phyloP scores from a whole-genome alignment of 2,888 invertebrate species.

The Autographa pulchrina region DNA sequence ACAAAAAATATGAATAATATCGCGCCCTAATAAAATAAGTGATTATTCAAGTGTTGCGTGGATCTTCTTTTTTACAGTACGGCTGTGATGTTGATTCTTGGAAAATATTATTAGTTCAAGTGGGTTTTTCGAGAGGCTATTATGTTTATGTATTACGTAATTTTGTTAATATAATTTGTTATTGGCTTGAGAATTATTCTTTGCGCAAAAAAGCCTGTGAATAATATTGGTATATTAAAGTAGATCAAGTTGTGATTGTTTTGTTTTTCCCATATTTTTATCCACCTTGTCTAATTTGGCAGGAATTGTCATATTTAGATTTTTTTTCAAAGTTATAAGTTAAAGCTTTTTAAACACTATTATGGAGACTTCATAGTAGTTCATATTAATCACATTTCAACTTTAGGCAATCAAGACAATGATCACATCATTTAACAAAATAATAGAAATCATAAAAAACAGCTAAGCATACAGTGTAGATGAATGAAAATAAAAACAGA shows the following conservation, averaged over 20 bases:
- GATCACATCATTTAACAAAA: no score
- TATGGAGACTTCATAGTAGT: no score
- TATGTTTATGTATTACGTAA: slow-evolving; percentile 23
- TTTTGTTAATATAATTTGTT: slow-evolving; percentile 13
- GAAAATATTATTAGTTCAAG: slow-evolving; percentile 62
- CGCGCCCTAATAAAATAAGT: slow-evolving; percentile 74
- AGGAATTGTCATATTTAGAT: no score
- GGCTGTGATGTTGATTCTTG: slow-evolving; percentile 35
- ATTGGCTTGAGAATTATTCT: not conserved
- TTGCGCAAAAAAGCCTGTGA: not conserved
- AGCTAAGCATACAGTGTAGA: not conserved
- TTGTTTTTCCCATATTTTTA: not conserved
- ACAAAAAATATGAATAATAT: slow-evolving; percentile 73
- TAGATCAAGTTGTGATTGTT: not conserved
- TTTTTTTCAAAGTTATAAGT: no score
- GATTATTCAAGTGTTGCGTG: slow-evolving; percentile 76
- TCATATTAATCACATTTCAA: no score
- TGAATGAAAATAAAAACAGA: not conserved
- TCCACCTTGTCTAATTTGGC: no score
- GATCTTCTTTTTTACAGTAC: slow-evolving; percentile 44
- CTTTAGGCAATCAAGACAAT: no score
- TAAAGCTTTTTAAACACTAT: no score
- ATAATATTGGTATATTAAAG: not conserved
- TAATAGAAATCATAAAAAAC: not conserved
- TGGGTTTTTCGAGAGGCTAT: slow-evolving; percentile 46